Base-by-base conservation (phyloP, 2,113 vertebrate species). In the Trogon melanurus region DNA sequence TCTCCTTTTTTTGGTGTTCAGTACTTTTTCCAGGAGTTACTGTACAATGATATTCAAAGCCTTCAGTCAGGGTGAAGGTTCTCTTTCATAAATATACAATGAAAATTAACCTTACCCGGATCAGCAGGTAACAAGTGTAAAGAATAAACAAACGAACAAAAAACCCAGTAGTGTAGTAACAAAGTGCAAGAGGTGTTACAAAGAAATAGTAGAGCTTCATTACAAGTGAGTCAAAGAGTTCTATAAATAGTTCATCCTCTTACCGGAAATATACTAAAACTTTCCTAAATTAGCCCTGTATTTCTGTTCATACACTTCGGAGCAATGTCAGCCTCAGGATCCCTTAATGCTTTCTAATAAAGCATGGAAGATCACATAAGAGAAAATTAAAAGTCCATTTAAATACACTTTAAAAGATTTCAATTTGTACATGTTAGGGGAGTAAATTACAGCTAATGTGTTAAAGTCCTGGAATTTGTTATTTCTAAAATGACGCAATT, bases 401-500 rank as follows among this genome's bases (percentile, higher is more conserved):
- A 96, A 95, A 95, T 80, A 85, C 57, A 67, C 72, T 88, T 85
- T 60, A 73, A 82, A 91, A 88, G 3, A 83, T 93, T 91, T 80
- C 34, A 91, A n/a, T 93, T 85, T 94, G 56, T 84, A 66, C 19
- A 30, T 53, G 48, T 83, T 89, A 85, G 38, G 48, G 34, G 51
- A 91, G 64, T 74, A 95, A 94, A 91, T 83, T 73, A 85, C 8
- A 10, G 56, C 16, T 80, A 88, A 89, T 66, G 30, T 54, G 44
- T n/a, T 91, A 72, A 91, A 88, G 60, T 86, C 93, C 58, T 71
- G 82, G 15, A 17, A 14, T 94, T 94, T 96, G 51, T 76, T 93
- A 74, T 85, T 94, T 92, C 56, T 80, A 71, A 93, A 96, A 94
- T 34, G 54, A 89, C 88, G 44, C 74, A 85, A 96, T 88, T 96